phyloP scores from a whole-genome alignment of 1,140 invertebrate genomes.

The Galleria mellonella region DNA sequence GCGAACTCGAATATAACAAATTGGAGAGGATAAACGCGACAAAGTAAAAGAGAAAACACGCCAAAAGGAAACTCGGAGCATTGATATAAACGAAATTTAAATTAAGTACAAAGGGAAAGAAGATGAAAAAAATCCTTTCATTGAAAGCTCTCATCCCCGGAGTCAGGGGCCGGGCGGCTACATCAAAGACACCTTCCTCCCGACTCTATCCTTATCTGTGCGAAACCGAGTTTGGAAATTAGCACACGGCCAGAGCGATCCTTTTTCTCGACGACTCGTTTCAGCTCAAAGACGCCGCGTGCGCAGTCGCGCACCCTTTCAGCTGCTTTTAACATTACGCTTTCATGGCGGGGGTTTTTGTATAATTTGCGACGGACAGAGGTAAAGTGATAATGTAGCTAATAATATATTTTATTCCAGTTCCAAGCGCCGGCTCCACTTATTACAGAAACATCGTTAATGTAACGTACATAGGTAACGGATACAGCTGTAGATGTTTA shows the following conservation, averaged over 20 bases:
- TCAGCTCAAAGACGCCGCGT: conserved; percentile 44
- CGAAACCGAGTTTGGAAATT: conserved; percentile 68
- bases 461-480: too few species aligned
- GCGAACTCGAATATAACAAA: conserved; percentile 68
- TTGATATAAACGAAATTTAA: conserved; percentile 75
- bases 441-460: too few species aligned
- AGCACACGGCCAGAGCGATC: conserved; percentile 44
- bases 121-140: conserved; percentile 73
- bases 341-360: conserved; percentile 53
- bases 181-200: conserved; percentile 63
- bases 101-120: conserved; percentile 73
- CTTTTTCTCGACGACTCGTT: conserved; percentile 32
- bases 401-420: conserved; percentile 57
- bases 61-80: conserved; percentile 68
- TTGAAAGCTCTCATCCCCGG: conserved; percentile 68
- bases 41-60: conserved; percentile 73
- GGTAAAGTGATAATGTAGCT: conserved; percentile 50
- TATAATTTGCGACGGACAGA: conserved; percentile 36
- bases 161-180: conserved; percentile 65
- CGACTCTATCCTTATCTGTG: conserved; percentile 63
- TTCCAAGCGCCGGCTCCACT: conserved; percentile 31
- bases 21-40: conserved; percentile 70
- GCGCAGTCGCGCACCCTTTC: conserved; percentile 64
- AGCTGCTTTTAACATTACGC: conserved; percentile 52
- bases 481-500: too few species aligned